Evolutionary conservation across 2,888 invertebrate genomes (phyloP), one percentile per base, ranked within the genome.

Genomic region (Rutpela maculata): DNA sequence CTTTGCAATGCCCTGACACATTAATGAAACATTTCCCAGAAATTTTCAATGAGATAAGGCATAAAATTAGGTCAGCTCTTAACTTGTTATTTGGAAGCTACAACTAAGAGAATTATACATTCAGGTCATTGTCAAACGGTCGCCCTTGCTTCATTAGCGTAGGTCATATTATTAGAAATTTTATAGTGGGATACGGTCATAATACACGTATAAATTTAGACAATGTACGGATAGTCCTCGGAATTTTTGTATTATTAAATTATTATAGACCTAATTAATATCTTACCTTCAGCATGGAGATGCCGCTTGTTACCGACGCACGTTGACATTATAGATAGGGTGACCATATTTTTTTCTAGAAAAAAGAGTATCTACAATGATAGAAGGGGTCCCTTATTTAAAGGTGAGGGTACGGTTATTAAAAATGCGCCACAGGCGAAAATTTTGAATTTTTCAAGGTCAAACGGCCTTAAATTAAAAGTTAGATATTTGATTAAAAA

Each of bases 51-150:
- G 67, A 68, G 22, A 31, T 26, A 68, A 26, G n/a, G 19, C 22
- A 9, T 56, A 31, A 55, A 68, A 68, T 68, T 68, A 26, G 66
- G 55, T 67, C 67, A 68, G 56, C 26, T 15, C 55, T 26, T 38
- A 50, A 26, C n/a, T 26, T 31, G n/a, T 31, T 62, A 62, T n/a
- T 31, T 31, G 3, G 26, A 26, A 55, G 22, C 31, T 55, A 22
- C 12, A 66, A 15, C 38, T 15, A 56, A 15, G 15, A 38, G 15
- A 18, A 10, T 17, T 43, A 55, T 7, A 67, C 43, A 50, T 19
- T 67, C 18, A 19, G 43, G 50, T 50, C 66, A 22, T 50, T 15
- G 7, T 5, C 43, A 55, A 19, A 67, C 19, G n/a, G 12, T 22
- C 59, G 59, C 59, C 15, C 15, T 22, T 15, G 12, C 26, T 22